Conservation (phyloP, 2,113 vertebrate genomes). For the Scophthalmus maximus region DNA sequence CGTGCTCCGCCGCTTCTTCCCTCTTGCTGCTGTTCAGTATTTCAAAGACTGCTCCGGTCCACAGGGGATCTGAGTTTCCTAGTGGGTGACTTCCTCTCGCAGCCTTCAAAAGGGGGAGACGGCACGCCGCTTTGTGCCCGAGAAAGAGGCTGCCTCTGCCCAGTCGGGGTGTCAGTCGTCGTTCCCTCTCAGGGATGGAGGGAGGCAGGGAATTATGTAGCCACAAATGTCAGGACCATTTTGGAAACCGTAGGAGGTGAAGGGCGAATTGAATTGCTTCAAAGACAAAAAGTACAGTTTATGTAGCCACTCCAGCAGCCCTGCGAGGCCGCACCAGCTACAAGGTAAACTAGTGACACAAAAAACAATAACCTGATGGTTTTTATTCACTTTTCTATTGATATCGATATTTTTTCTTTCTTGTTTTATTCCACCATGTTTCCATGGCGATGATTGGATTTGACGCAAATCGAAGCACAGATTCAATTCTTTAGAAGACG, state of each 20-base stretch:
- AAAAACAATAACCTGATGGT: too few species aligned
- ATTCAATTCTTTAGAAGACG: too few species aligned
- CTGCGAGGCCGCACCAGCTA: too few species aligned
- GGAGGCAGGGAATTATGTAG: slow-evolving; percentile 6
- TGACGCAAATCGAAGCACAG: too few species aligned
- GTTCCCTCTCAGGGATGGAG: slow-evolving; percentile 16
- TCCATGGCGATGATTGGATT: too few species aligned
- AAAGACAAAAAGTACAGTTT: background rate
- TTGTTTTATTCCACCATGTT: too few species aligned
- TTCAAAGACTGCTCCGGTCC: slow-evolving; percentile 50
- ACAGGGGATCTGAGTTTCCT: slow-evolving; percentile 38
- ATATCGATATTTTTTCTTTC: too few species aligned
- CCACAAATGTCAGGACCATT: slow-evolving; percentile 5
- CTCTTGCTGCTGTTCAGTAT: slow-evolving; percentile 18
- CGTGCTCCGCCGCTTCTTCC: background rate
- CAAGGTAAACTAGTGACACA: too few species aligned
- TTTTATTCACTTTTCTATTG: too few species aligned
- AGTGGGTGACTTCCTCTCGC: slow-evolving; percentile 51
- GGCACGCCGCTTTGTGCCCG: background rate
- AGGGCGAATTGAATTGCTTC: background rate
- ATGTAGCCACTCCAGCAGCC: background rate
- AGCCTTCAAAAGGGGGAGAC: slow-evolving; percentile 52
- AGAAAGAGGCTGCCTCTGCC: slow-evolving; percentile 14
- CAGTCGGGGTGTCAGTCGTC: slow-evolving; percentile 8
- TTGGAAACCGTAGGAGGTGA: background rate